A percentile compares a stretch with the other conserved stretches of the same genome.
phyloP scores from a whole-genome alignment of 2,113 vertebrate genomes.

The Muscicapa adusta region DNA sequence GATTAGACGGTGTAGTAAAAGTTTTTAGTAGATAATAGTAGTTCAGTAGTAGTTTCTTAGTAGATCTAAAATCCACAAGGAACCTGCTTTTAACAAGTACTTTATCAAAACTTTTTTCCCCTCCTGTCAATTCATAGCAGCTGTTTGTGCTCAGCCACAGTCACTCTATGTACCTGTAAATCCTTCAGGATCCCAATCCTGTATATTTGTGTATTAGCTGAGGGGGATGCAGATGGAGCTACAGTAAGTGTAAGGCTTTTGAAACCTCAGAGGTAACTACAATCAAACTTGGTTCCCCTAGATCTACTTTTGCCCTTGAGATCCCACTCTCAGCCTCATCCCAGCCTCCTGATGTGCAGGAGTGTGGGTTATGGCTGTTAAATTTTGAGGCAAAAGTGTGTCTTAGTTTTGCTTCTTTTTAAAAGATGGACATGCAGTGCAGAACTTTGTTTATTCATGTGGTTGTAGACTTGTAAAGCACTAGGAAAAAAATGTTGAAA shows the following conservation, averaged over 20 bases:
- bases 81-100: neutral
- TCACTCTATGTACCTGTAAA: neutral
- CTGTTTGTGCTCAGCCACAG: neutral
- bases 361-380: neutral
- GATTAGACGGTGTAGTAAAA: neutral
- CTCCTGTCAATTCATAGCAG: rapidly evolving
- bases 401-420: neutral
- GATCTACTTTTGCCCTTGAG: neutral
- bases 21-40: neutral
- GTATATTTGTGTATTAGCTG: neutral
- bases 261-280: neutral
- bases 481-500: neutral
- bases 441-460: neutral
- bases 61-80: neutral
- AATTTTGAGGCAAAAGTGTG: neutral
- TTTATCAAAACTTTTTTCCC: neutral
- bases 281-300: neutral
- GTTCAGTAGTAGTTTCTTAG: neutral
- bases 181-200: neutral
- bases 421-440: neutral
- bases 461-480: neutral
- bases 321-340: rapidly evolving
- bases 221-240: neutral
- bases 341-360: neutral
- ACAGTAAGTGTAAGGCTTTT: neutral